These are phyloP conservation scores for Drosophila lacteicornis DNA, from an alignment of 1,140 invertebrate species.

Conservation along the genomic window DNA sequence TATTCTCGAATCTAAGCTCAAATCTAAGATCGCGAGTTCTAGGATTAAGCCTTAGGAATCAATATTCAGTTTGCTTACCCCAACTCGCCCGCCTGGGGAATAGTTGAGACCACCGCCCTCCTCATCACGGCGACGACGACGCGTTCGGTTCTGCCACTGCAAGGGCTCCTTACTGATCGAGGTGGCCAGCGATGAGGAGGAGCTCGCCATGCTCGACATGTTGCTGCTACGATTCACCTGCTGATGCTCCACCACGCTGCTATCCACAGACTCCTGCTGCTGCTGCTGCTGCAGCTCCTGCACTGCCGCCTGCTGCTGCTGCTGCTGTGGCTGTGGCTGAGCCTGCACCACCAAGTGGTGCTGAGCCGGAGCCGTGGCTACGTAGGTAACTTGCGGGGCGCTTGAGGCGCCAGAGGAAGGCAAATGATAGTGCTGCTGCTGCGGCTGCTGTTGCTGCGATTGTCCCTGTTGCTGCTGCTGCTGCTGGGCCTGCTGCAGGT, in stretches of 20 bases:
- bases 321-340: constrained; percentile 43
- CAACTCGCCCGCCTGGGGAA: constrained; percentile 73
- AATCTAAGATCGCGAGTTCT: neutral
- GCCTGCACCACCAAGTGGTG: constrained; percentile 46
- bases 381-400: constrained; percentile 74
- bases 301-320: constrained; percentile 41
- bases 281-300: neutral
- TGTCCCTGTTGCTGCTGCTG: constrained; percentile 64
- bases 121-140: constrained; percentile 80
- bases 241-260: constrained; percentile 53
- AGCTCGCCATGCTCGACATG: constrained; percentile 57
- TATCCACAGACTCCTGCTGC: constrained; percentile 55
- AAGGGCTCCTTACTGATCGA: constrained; percentile 71
- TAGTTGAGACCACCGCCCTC: constrained; percentile 68
- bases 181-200: constrained; percentile 73
- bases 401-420: constrained; percentile 71
- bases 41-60: neutral
- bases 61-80: constrained; percentile 55
- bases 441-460: constrained; percentile 55
- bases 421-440: constrained; percentile 76
- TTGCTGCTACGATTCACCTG: constrained; percentile 59
- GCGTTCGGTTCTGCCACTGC: constrained; percentile 74
- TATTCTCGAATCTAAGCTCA: too few relatives aligned
- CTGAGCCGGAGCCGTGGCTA: constrained; percentile 51
- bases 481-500: constrained; percentile 61